These are phyloP conservation scores for Alcedo quadribrachys DNA, from an alignment of 2,797 vertebrate species.

Conservation along the genomic window DNA sequence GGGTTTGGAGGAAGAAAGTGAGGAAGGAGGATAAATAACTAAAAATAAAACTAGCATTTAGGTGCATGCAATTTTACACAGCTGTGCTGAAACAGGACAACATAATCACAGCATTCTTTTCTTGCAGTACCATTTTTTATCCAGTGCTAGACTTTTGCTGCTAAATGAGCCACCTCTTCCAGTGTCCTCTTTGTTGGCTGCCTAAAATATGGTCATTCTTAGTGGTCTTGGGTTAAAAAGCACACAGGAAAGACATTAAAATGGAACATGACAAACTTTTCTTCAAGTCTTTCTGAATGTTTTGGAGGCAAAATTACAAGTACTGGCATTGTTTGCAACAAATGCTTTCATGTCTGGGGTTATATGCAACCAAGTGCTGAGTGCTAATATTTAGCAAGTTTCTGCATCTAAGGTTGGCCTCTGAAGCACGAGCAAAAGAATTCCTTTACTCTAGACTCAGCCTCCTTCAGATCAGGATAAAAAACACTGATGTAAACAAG, in stretches of 20 bases:
- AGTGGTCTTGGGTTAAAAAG: not conserved
- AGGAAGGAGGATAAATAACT: not conserved
- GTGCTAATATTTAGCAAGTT: not conserved
- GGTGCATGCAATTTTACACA: conserved; percentile 16
- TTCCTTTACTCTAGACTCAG: not conserved
- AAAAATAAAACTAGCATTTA: not conserved
- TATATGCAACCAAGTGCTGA: not conserved
- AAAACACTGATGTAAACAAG: conserved; percentile 7
- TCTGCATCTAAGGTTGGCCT: not conserved
- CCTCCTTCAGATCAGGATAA: not conserved
- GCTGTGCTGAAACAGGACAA: conserved; percentile 1
- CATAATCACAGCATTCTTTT: not conserved
- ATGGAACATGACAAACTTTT: not conserved
- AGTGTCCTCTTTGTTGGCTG: not conserved
- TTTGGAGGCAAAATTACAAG: not conserved
- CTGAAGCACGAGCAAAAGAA: not conserved
- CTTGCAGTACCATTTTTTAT: not conserved
- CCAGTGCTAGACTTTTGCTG: not conserved
- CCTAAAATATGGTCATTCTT: not conserved
- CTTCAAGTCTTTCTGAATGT: not conserved
- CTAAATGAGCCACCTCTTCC: not conserved
- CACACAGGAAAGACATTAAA: not conserved
- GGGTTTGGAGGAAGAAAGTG: not conserved
- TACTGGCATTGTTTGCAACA: not conserved
- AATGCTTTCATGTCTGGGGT: not conserved